These are phyloP conservation scores for Blennius ocellaris DNA, from an alignment of 2,113 vertebrate species.

Conservation along the genomic window DNA sequence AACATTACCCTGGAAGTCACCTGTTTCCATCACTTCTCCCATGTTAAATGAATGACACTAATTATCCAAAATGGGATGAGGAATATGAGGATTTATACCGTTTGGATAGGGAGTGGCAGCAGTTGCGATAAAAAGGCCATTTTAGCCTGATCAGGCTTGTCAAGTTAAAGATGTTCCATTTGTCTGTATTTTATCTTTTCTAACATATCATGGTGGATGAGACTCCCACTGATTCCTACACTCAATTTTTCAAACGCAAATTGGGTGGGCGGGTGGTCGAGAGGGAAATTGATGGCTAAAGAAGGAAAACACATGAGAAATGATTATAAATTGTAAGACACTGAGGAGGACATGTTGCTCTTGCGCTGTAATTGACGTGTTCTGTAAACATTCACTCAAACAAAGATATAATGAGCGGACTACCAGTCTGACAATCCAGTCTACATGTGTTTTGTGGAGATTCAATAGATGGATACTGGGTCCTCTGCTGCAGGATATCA, in stretches of 20 bases:
- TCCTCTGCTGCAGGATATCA: too few species aligned
- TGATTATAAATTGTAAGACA: conserved; percentile 21
- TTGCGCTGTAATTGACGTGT: background rate
- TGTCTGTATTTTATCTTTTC: conserved; percentile 31
- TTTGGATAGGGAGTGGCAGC: background rate
- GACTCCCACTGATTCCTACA: conserved; percentile 51
- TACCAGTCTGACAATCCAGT: too few species aligned
- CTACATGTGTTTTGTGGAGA: too few species aligned
- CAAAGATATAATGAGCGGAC: too few species aligned
- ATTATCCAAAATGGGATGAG: conserved; percentile 20
- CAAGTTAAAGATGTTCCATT: conserved; percentile 16
- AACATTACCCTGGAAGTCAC: conserved; percentile 15
- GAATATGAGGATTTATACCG: conserved; percentile 11
- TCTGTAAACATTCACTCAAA: too few species aligned
- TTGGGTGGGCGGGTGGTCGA: background rate
- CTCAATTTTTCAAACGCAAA: conserved; percentile 40
- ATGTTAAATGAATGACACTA: background rate
- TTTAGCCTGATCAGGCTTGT: conserved; percentile 15
- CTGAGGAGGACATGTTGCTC: background rate
- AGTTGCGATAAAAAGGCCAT: background rate
- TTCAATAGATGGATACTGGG: too few species aligned
- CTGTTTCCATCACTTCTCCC: background rate
- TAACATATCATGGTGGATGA: conserved; percentile 41
- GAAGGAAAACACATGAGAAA: conserved; percentile 28
- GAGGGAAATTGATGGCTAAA: conserved; percentile 13